These are phyloP conservation scores for Peromyscus attwateri DNA, from an alignment of 2,797 vertebrate species.

Conservation along the genomic window DNA sequence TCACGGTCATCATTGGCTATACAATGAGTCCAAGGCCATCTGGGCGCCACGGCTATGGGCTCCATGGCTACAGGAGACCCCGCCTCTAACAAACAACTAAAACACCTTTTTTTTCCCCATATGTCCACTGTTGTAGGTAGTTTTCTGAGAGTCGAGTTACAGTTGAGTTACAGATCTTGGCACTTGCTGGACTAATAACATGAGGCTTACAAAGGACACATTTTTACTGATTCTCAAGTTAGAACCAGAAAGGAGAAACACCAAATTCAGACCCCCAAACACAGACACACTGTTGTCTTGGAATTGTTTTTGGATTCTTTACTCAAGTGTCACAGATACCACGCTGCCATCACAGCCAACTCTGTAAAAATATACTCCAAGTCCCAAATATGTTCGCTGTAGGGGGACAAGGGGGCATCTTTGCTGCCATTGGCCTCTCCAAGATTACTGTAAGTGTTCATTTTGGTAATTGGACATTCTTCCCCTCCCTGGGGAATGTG, in stretches of 20 bases:
- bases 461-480: background rate
- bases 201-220: constrained; percentile 7
- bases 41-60: too few species aligned
- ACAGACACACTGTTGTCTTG: background rate
- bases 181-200: constrained; percentile 51
- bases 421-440: background rate
- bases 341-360: background rate
- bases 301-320: constrained; percentile 25
- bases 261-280: background rate
- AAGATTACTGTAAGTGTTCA: background rate
- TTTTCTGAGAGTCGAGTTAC: constrained; percentile 35
- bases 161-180: constrained; percentile 13
- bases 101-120: background rate
- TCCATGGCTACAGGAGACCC: too few species aligned
- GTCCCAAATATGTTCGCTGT: background rate
- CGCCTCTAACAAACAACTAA: background rate
- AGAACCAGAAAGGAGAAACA: background rate
- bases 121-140: constrained; percentile 35
- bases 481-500: constrained; percentile 32
- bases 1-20: background rate
- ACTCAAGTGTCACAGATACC: background rate
- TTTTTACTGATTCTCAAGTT: background rate
- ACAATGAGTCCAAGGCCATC: background rate
- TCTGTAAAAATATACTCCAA: background rate
- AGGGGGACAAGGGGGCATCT: background rate